These are phyloP conservation scores for Lordiphosa collinella DNA, from an alignment of 1,140 invertebrate species.

Conservation along the genomic window DNA sequence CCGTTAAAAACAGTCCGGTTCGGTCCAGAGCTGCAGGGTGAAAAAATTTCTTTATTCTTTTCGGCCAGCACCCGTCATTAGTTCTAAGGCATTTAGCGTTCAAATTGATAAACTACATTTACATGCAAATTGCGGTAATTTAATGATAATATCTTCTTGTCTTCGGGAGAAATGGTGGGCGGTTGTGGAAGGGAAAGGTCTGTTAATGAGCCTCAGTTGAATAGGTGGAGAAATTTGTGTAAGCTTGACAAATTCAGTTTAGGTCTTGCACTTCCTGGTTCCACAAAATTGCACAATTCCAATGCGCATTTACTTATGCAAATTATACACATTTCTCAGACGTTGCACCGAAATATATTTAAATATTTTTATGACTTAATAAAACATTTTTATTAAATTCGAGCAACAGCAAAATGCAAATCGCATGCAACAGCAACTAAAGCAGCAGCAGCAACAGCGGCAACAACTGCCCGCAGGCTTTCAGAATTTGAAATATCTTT, in stretches of 20 bases:
- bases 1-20: constrained; percentile 9
- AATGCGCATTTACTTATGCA: constrained; percentile 74
- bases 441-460: constrained; percentile 14
- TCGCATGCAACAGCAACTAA: constrained; percentile 46
- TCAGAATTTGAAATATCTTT: constrained; percentile 75
- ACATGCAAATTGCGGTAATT: constrained; percentile 77
- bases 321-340: constrained; percentile 32
- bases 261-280: constrained; percentile 63
- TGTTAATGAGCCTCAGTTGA: constrained; percentile 68
- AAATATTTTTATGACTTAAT: constrained; percentile 77
- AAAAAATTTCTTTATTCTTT: constrained; percentile 73
- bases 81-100: constrained; percentile 75
- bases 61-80: constrained; percentile 65
- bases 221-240: constrained; percentile 18
- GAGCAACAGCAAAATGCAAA: constrained; percentile 66
- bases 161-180: constrained; percentile 1
- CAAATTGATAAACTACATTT: constrained; percentile 78
- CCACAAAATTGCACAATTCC: constrained; percentile 67
- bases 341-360: constrained; percentile 60
- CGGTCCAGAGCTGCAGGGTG: constrained; percentile 54
- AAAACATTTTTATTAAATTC: constrained; percentile 78
- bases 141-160: constrained; percentile 62
- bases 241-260: constrained; percentile 40
- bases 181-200: constrained; percentile 18
- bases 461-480: constrained; percentile 8